Evolutionary conservation across 2,888 invertebrate species (phyloP).

Genomic region (Periphyllus acericola): DNA sequence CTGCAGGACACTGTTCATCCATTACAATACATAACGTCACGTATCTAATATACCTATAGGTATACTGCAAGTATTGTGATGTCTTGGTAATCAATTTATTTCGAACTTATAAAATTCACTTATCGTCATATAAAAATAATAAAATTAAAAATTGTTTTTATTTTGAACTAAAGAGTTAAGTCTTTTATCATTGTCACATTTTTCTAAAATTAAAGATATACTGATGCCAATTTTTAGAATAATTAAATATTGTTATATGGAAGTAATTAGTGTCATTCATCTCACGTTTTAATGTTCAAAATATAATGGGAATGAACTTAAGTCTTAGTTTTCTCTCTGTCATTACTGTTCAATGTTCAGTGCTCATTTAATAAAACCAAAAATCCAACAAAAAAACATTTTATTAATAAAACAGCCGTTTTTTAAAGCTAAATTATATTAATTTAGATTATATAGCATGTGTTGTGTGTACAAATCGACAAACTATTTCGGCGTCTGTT

Average conservation of each 20-base stretch:
- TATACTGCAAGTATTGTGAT: background rate
- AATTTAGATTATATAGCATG: background rate
- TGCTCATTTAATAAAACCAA: background rate
- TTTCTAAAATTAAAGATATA: background rate
- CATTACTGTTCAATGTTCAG: background rate
- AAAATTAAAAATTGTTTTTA: background rate
- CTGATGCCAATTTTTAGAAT: conserved; percentile 1
- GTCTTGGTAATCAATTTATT: too few relatives aligned
- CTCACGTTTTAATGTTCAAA: background rate
- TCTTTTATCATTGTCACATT: conserved; percentile 9
- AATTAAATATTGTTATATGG: background rate
- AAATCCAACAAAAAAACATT: background rate
- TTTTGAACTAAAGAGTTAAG: background rate
- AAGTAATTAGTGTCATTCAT: conserved; percentile 1
- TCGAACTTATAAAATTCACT: background rate
- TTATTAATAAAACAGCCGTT: too few relatives aligned
- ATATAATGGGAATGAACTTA: background rate
- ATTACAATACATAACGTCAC: too few relatives aligned
- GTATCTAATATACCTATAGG: too few relatives aligned
- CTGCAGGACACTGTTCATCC: too few relatives aligned
- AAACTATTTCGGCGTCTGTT: background rate
- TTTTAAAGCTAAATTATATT: too few relatives aligned
- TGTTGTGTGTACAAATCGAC: background rate
- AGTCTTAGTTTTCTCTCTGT: background rate
- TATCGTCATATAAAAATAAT: background rate